Conservation (phyloP, 2,888 invertebrate genomes). For the Eubasilissa splendida region DNA sequence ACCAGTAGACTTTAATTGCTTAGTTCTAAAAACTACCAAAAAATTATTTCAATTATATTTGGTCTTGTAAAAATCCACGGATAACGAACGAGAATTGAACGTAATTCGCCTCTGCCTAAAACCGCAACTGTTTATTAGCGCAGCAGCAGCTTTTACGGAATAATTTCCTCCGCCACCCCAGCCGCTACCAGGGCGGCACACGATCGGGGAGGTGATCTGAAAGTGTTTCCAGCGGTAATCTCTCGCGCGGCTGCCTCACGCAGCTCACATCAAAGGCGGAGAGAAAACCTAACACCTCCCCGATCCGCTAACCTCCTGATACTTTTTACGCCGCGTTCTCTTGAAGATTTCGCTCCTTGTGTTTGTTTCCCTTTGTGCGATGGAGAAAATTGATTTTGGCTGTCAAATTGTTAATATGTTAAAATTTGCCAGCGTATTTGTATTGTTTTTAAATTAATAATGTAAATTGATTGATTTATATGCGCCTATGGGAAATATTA, state of each 20-base stretch:
- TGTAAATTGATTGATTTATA: neutral
- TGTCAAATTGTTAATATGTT: neutral
- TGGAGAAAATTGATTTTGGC: slow-evolving; percentile 18
- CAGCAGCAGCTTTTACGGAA: neutral
- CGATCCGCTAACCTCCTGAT: slow-evolving; percentile 24
- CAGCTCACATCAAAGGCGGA: slow-evolving; percentile 28
- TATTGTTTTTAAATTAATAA: neutral
- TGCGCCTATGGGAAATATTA: too few species aligned
- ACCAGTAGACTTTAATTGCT: too few species aligned
- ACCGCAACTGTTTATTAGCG: neutral
- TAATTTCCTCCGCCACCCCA: neutral
- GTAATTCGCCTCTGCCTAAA: neutral
- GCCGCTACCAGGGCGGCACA: slow-evolving; percentile 11
- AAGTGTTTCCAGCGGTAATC: slow-evolving; percentile 4
- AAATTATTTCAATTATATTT: too few species aligned
- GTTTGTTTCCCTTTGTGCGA: neutral
- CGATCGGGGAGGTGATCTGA: slow-evolving; percentile 17
- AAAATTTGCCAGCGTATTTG: neutral
- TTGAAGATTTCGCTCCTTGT: neutral
- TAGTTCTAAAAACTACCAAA: too few species aligned
- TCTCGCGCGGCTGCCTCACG: slow-evolving; percentile 11
- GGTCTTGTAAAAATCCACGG: too few species aligned
- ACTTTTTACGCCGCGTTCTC: neutral
- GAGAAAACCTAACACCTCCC: slow-evolving; percentile 4
- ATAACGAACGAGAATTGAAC: too few species aligned